These are phyloP conservation scores for Brachyopa scutellaris DNA, from an alignment of 2,888 invertebrate genomes.

Conservation along the genomic window DNA sequence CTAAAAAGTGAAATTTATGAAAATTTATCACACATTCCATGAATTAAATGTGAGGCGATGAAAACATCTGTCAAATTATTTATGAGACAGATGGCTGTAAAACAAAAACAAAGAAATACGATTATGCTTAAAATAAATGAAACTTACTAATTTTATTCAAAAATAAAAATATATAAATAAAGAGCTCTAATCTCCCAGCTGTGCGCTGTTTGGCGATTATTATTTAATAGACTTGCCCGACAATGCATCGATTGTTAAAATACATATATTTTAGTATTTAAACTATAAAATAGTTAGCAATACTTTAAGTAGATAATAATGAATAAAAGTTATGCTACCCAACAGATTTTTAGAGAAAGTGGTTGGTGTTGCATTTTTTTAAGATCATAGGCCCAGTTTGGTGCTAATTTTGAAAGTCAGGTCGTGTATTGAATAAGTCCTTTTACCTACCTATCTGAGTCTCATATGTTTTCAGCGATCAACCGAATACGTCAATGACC, in stretches of 20 bases:
- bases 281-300: neutral
- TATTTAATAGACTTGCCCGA: conserved; percentile 4
- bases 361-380: neutral
- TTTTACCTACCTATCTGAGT: too few species aligned
- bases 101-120: neutral
- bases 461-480: too few species aligned
- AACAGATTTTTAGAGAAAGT: neutral
- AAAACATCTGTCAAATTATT: neutral
- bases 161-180: too few species aligned
- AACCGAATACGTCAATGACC: too few species aligned
- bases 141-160: conserved; percentile 15
- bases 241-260: conserved; percentile 10
- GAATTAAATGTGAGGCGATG: neutral
- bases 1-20: conserved; percentile 3
- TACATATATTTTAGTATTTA: conserved; percentile 1
- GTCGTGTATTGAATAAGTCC: too few species aligned
- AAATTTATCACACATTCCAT: neutral
- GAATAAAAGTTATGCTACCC: neutral
- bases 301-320: neutral
- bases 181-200: neutral
- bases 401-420: neutral
- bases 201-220: neutral
- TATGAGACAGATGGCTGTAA: neutral
- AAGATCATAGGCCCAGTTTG: too few species aligned
- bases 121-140: neutral